phyloP scores from a whole-genome alignment of 2,888 invertebrate species.

The Nephrotoma appendiculata region DNA sequence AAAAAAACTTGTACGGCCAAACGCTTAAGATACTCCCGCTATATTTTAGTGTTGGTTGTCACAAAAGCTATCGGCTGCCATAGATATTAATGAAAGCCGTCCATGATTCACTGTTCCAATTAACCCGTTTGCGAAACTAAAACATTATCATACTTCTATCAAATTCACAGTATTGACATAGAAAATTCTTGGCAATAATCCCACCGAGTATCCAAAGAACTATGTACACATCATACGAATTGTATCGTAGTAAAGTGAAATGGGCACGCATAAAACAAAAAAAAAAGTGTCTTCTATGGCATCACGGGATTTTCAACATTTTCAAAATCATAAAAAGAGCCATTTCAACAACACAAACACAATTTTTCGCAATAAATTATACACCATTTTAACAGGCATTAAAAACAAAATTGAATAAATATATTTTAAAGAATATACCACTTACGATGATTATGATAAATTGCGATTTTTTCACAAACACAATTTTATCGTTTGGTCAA shows the following conservation, averaged over 20 bases:
- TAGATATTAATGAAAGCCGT: background rate
- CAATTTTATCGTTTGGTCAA: constrained; percentile 13
- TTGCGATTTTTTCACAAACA: constrained; percentile 10
- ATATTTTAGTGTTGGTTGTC: background rate
- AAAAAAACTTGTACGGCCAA: no score
- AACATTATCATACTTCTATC: background rate
- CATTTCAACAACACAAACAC: background rate
- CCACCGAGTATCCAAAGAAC: background rate
- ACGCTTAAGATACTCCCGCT: background rate
- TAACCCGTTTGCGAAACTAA: background rate
- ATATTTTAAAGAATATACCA: background rate
- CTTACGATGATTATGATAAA: constrained; percentile 11
- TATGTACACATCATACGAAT: background rate
- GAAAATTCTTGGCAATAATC: background rate
- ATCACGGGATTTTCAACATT: background rate
- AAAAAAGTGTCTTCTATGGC: background rate
- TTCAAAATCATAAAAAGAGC: background rate
- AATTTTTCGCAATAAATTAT: background rate
- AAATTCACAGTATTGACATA: background rate
- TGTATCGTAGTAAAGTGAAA: background rate
- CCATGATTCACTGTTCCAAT: background rate
- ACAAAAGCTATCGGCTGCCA: background rate
- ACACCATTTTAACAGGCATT: background rate
- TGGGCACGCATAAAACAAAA: background rate
- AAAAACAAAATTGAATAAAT: background rate